Evolutionary conservation across 2,797 vertebrate genomes (phyloP).

Genomic region (Champsocephalus gunnari): DNA sequence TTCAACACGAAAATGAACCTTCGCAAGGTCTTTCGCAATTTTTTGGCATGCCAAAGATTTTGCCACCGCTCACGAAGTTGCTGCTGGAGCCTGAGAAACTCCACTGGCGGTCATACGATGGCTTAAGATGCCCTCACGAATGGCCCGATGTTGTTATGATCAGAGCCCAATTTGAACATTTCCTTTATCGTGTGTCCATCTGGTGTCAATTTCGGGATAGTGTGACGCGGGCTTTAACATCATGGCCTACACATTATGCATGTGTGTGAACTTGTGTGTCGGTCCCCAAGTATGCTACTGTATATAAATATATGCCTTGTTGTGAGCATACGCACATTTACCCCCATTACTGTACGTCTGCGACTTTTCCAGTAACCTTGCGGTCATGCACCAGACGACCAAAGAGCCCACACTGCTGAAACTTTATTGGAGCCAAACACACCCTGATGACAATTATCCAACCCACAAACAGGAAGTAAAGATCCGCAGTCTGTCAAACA

Average conservation of each 20-base stretch:
- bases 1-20: no score
- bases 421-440: constrained; percentile 78
- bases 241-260: background rate
- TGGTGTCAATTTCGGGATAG: no score
- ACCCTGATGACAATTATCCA: constrained; percentile 76
- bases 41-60: no score
- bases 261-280: background rate
- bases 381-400: constrained; percentile 69
- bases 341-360: constrained; percentile 12
- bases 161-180: no score
- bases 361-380: constrained; percentile 64
- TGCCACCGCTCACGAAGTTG: no score
- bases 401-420: constrained; percentile 73
- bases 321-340: background rate
- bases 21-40: no score
- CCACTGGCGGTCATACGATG: no score
- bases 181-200: no score
- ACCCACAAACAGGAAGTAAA: constrained; percentile 76
- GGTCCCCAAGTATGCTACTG: background rate
- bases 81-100: no score
- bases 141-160: no score
- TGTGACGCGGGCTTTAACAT: no score
- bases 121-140: no score
- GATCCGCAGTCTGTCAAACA: constrained; percentile 63
- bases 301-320: constrained; percentile 19